phyloP scores from a whole-genome alignment of 2,888 invertebrate species.

The Blera fallax region DNA sequence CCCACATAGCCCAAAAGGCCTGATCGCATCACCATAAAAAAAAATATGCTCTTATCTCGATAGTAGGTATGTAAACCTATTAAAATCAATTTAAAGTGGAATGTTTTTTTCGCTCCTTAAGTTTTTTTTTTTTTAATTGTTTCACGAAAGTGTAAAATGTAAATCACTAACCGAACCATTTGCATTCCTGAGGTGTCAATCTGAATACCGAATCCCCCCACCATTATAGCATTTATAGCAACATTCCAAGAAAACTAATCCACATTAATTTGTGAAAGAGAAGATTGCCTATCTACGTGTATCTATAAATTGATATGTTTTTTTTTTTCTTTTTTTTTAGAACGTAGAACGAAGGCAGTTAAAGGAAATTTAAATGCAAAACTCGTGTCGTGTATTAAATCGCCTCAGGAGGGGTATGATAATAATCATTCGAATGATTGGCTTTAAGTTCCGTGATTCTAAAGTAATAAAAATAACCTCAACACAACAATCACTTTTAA shows the following conservation, averaged over 20 bases:
- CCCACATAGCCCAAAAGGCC: background rate
- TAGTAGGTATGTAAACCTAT: background rate
- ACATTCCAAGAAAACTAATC: background rate
- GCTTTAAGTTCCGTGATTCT: constrained; percentile 1
- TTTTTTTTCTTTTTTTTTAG: too few relatives aligned
- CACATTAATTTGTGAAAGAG: background rate
- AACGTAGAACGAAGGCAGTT: background rate
- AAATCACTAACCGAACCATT: background rate
- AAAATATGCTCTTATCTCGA: background rate
- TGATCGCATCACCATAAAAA: background rate
- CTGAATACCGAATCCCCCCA: background rate
- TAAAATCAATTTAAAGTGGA: background rate
- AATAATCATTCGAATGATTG: background rate
- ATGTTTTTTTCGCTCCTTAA: background rate
- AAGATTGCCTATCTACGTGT: background rate
- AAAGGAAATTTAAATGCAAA: constrained; percentile 28
- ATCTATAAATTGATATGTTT: background rate
- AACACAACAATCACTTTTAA: background rate
- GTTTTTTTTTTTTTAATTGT: background rate
- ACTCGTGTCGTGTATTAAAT: constrained; percentile 2
- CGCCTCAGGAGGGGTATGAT: background rate
- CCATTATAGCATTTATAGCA: constrained; percentile 8
- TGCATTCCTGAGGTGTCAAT: constrained; percentile 5
- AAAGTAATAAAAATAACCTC: background rate
- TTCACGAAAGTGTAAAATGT: constrained; percentile 1